Percentiles rank a stretch among this genome's conserved stretches.
These are phyloP conservation scores for Brachylomia viminalis DNA, from an alignment of 2,888 invertebrate species.

Conservation along the genomic window DNA sequence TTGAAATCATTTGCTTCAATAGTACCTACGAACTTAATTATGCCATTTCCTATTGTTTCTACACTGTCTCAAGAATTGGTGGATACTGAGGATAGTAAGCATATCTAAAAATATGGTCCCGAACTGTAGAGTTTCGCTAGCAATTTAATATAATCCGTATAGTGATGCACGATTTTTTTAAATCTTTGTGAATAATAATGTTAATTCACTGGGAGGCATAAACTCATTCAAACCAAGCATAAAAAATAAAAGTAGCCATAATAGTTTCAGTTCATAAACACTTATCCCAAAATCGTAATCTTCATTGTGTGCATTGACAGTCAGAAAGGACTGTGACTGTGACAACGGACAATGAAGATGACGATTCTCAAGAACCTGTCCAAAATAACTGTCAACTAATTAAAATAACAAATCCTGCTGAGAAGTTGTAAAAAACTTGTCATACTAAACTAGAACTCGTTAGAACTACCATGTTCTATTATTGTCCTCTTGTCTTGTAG, in stretches of 20 bases:
- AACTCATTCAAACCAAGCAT: background rate
- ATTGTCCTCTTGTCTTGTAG: constrained; percentile 25
- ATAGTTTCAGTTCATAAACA: background rate
- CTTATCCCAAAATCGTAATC: background rate
- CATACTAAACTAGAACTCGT: constrained; percentile 56
- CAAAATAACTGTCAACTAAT: constrained; percentile 60
- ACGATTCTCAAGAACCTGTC: constrained; percentile 4
- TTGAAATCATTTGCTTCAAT: constrained; percentile 19
- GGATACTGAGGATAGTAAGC: background rate
- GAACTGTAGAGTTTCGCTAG: background rate
- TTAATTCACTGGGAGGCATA: no score
- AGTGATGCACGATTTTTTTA: no score
- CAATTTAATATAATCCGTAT: no score
- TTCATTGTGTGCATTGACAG: constrained; percentile 7
- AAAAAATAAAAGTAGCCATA: background rate
- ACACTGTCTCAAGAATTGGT: background rate
- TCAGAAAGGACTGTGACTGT: no score
- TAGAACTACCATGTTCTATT: constrained; percentile 51
- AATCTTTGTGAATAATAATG: no score
- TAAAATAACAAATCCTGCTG: constrained; percentile 69
- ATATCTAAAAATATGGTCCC: background rate
- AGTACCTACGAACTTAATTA: background rate
- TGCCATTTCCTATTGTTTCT: background rate
- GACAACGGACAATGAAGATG: no score
- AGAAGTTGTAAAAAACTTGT: constrained; percentile 59